A percentile compares a stretch with the other conserved stretches of the same genome.
Evolutionary conservation across 2,113 vertebrate genomes (phyloP).

Genomic region (Gymnogyps californianus): DNA sequence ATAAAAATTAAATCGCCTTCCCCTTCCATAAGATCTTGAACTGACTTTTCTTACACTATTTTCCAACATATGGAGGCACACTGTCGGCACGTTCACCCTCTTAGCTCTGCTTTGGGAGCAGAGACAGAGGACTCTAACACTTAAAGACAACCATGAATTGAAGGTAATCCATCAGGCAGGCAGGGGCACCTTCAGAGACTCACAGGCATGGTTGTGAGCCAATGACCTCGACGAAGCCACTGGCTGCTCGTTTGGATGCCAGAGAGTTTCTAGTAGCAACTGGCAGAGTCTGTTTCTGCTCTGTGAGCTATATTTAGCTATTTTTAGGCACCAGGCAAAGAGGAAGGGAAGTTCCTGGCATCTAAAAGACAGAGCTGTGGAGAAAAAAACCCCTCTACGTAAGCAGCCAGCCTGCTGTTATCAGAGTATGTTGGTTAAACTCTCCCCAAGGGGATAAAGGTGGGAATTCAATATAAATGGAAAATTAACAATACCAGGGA

Average conservation of each 20-base stretch:
- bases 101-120: neutral
- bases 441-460: neutral
- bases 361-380: neutral
- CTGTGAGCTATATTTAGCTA: neutral
- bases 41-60: neutral
- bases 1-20: neutral
- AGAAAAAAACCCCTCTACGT: neutral
- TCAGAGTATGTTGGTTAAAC: neutral
- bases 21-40: neutral
- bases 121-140: neutral
- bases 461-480: neutral
- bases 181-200: neutral
- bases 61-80: accelerated
- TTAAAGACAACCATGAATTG: neutral
- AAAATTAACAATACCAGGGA: neutral
- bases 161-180: neutral
- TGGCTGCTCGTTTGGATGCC: neutral
- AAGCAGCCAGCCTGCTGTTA: neutral
- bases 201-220: neutral
- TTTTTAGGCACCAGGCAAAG: neutral
- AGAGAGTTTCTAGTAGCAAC: neutral
- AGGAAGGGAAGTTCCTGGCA: neutral
- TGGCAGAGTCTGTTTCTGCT: neutral
- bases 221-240: neutral
- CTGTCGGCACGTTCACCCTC: too few relatives aligned